These are phyloP conservation scores for Dastarcus helophoroides DNA, from an alignment of 2,888 invertebrate genomes.

Conservation along the genomic window DNA sequence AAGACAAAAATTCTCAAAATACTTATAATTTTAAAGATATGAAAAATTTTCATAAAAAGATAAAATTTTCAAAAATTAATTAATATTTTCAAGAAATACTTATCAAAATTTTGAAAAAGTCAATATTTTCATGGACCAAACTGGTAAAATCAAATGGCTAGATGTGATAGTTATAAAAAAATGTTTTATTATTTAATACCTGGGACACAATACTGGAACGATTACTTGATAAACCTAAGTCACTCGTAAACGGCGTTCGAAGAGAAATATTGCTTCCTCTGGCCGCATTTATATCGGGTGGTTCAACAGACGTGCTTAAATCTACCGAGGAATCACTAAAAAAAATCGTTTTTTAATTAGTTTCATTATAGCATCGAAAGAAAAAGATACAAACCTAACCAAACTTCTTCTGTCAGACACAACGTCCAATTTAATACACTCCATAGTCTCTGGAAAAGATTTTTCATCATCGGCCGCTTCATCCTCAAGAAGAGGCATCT, in stretches of 20 bases:
- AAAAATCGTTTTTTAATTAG: neutral
- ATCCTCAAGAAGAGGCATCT: slow-evolving; percentile 40
- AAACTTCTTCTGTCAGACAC: slow-evolving; percentile 33
- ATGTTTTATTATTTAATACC: slow-evolving; percentile 26
- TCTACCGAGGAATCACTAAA: slow-evolving; percentile 47
- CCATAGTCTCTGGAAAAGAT: slow-evolving; percentile 21
- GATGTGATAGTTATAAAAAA: slow-evolving; percentile 3
- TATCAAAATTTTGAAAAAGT: no score
- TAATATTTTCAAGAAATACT: no score
- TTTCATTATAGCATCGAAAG: neutral
- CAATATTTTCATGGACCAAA: no score
- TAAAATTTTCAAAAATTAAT: no score
- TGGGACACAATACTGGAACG: slow-evolving; percentile 47
- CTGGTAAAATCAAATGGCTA: no score
- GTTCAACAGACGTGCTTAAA: slow-evolving; percentile 42
- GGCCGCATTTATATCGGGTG: slow-evolving; percentile 16
- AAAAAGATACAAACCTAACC: slow-evolving; percentile 28
- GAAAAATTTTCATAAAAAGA: no score
- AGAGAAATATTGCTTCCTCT: slow-evolving; percentile 22
- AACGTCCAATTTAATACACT: slow-evolving; percentile 29
- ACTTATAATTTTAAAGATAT: no score
- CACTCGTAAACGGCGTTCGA: slow-evolving; percentile 48
- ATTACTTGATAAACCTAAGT: slow-evolving; percentile 48
- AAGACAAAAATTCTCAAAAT: no score
- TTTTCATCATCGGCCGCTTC: slow-evolving; percentile 32